phyloP scores from a whole-genome alignment of 2,113 vertebrate species.

The Tachysurus fulvidraco region DNA sequence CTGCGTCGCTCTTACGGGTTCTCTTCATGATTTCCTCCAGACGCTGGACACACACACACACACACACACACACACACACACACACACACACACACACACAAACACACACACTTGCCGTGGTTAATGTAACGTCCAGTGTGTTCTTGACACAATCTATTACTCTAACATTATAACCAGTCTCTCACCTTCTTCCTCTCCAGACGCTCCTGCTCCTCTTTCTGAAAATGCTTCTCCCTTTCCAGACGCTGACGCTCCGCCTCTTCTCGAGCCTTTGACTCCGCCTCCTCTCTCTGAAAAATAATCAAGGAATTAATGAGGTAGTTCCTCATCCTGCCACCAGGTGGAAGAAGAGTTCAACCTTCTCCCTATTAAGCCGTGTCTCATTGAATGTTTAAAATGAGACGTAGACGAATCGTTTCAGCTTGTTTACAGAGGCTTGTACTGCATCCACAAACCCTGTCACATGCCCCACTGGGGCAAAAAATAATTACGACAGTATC shows the following conservation, averaged over 20 bases:
- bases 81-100: conserved; percentile 46
- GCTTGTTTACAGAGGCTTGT: background rate
- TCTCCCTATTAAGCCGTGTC: background rate
- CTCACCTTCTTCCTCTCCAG: conserved; percentile 91
- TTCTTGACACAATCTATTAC: background rate
- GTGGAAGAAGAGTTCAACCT: conserved; percentile 47
- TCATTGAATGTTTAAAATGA: background rate
- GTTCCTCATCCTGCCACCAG: conserved; percentile 54
- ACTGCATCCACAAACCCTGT: background rate
- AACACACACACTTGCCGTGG: conserved; percentile 48
- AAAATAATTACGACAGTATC: background rate
- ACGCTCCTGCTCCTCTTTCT: conserved; percentile 91
- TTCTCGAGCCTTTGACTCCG: conserved; percentile 80
- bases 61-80: conserved; percentile 56
- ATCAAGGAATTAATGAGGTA: background rate
- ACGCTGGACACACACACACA: conserved; percentile 73
- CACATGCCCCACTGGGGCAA: too few relatives aligned
- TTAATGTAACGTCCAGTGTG: background rate
- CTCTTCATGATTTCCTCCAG: conserved; percentile 99
- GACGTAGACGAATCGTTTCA: background rate
- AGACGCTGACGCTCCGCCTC: conserved; percentile 83
- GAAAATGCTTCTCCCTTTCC: conserved; percentile 94
- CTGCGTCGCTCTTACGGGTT: conserved; percentile 84
- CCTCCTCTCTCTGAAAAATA: conserved; percentile 79
- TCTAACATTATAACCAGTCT: background rate